phyloP scores from a whole-genome alignment of 2,888 invertebrate species.

The Leptothorax acervorum region DNA sequence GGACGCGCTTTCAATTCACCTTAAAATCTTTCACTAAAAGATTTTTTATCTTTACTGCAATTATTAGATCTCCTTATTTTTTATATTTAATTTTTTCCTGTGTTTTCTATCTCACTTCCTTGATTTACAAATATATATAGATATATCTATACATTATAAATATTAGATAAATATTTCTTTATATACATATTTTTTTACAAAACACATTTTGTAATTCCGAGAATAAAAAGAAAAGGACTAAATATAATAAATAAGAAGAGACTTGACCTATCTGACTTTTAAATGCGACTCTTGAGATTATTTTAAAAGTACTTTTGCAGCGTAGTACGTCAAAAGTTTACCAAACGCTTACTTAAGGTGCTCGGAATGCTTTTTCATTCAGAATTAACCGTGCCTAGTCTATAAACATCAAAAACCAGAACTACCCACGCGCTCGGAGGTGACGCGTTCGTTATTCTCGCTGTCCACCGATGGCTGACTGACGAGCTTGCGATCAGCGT shows the following conservation, averaged over 20 bases:
- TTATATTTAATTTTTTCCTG: background rate
- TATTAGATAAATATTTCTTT: no score
- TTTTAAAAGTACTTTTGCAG: slow-evolving; percentile 20
- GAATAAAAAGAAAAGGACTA: background rate
- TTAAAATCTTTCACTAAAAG: background rate
- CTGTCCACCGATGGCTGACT: slow-evolving; percentile 80
- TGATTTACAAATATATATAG: background rate
- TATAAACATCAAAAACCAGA: slow-evolving; percentile 63
- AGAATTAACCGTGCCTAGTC: slow-evolving; percentile 32
- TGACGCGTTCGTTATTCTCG: slow-evolving; percentile 78
- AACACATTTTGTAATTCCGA: background rate
- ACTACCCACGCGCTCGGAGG: slow-evolving; percentile 75
- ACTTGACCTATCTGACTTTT: background rate
- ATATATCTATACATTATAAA: background rate
- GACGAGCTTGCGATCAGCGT: slow-evolving; percentile 77
- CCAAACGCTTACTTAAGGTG: background rate
- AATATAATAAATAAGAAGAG: background rate
- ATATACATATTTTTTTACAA: background rate
- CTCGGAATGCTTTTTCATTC: slow-evolving; percentile 26
- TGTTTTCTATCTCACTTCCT: background rate
- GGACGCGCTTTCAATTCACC: background rate
- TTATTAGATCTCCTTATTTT: background rate
- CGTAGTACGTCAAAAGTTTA: slow-evolving; percentile 6
- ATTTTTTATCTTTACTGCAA: background rate
- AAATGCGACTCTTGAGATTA: background rate